A percentile compares a stretch with the other conserved stretches of the same genome.
Evolutionary conservation across 2,888 invertebrate genomes (phyloP).

Genomic region (Plebejus anna): DNA sequence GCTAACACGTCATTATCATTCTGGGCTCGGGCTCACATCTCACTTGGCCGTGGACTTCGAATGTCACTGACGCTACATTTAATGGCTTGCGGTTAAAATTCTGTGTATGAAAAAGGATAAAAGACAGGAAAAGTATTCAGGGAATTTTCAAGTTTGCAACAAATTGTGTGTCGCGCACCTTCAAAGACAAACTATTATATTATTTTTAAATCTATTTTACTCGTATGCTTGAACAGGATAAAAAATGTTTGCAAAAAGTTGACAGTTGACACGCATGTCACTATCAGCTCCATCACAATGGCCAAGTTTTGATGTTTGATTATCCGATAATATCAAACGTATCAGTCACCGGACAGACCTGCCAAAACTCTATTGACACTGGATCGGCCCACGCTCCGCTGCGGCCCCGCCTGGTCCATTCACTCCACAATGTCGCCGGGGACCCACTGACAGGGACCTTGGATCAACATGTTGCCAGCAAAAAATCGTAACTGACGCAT

Average conservation of each 20-base stretch:
- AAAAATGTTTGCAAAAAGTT: background rate
- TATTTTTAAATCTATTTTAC: no score
- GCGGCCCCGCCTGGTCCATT: constrained; percentile 17
- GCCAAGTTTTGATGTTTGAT: constrained; percentile 6
- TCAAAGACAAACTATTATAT: background rate
- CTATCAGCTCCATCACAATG: background rate
- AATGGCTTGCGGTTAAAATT: background rate
- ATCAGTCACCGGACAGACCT: constrained; percentile 12
- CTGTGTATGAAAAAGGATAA: background rate
- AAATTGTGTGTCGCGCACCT: background rate
- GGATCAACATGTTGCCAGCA: background rate
- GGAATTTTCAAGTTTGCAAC: background rate
- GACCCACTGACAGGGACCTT: constrained; percentile 5
- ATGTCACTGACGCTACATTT: background rate
- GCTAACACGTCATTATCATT: background rate
- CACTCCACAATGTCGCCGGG: background rate
- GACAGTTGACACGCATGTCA: background rate
- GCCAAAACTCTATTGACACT: constrained; percentile 17
- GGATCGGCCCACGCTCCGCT: constrained; percentile 14
- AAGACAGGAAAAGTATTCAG: background rate
- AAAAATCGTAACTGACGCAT: constrained; percentile 8
- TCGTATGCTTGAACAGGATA: no score
- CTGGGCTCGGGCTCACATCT: background rate
- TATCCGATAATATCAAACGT: background rate
- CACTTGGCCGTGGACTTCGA: background rate